Evolutionary conservation across 2,888 invertebrate genomes (phyloP).

Genomic region (Pemphredon lugubris): DNA sequence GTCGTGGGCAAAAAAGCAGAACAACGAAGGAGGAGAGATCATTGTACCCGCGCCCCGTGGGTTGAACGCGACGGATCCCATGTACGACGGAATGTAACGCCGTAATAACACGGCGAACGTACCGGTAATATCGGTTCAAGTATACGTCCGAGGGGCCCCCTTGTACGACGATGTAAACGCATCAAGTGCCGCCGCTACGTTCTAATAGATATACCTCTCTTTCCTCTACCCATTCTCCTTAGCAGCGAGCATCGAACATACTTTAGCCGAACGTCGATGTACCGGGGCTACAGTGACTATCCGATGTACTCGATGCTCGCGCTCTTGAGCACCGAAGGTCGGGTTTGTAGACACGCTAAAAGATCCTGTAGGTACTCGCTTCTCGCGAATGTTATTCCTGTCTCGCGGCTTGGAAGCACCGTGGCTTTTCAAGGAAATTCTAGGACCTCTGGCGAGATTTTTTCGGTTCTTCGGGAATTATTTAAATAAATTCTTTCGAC

Average conservation of each 20-base stretch:
- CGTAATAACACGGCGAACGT: slow-evolving; percentile 67
- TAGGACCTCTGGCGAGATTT: too few species aligned
- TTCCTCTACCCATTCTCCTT: slow-evolving; percentile 13
- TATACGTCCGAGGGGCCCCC: slow-evolving; percentile 42
- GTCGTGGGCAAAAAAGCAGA: slow-evolving; percentile 24
- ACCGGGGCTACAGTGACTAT: slow-evolving; percentile 45
- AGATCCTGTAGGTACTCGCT: slow-evolving; percentile 44
- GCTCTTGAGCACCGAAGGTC: slow-evolving; percentile 14
- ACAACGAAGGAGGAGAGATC: slow-evolving; percentile 48
- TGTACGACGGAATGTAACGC: slow-evolving; percentile 69
- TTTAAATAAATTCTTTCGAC: too few species aligned
- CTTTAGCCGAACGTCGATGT: slow-evolving; percentile 54
- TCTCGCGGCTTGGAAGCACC: slow-evolving; percentile 20
- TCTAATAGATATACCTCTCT: slow-evolving; percentile 58
- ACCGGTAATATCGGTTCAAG: slow-evolving; percentile 62
- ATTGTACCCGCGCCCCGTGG: slow-evolving; percentile 50
- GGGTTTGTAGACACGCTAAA: slow-evolving; percentile 21
- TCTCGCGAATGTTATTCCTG: slow-evolving; percentile 31
- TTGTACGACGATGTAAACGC: slow-evolving; percentile 58
- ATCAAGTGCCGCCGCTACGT: slow-evolving; percentile 54
- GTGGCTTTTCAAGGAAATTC: too few species aligned
- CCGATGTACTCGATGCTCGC: slow-evolving; percentile 31
- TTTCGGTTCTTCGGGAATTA: too few species aligned
- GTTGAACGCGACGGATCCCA: slow-evolving; percentile 53
- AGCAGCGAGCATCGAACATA: slow-evolving; percentile 50